Base-by-base conservation (phyloP, 2,113 vertebrate species). In the Grammomys dolichurus region DNA sequence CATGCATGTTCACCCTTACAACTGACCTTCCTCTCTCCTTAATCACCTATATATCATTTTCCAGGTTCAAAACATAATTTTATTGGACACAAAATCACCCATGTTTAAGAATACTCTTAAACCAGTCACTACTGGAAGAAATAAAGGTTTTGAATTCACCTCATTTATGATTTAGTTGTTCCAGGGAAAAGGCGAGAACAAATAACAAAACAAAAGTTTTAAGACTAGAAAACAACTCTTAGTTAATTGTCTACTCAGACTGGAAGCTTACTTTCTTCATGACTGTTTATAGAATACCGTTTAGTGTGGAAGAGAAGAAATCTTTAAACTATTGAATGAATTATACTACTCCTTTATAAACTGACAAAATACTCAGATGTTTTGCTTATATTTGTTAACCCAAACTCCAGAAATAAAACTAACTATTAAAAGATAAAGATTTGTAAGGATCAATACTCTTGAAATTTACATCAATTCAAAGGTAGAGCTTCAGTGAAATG, bases 121-220 rank as follows among this genome's bases (percentile, higher is more conserved):
- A 54, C 11, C 69, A 28, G 24, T 81, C 73, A 58, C 1, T 54
- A 9, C 17, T 46, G 12, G 5, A 51, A 33, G 51, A 2, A 82
- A 87, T 26, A n/a, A 8, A 69, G 24, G 7, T 26, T 81, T 19
- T 51, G 2, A 1, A 67, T 87, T 82, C 8, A 70, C 17, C 33
- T 89, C 12, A 22, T 17, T 91, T 56, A 3, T 2, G 16, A 86
- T 16, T 87, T 77, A 76, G 75, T 33, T 82, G 5, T 46, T 77
- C 28, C 28, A 40, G 16, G 1, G 4, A 2, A 33, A 7, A 33
- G 1, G 40, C 63, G 4, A 63, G 3, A 9, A 2, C 2, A 60
- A 85, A 81, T 72, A 5, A 81, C 24, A 11, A 93, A 91, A 8
- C 3, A 56, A 85, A 69, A 56, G 16, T 48, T 36, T 78, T 87